Base-by-base conservation (phyloP, 2,888 invertebrate genomes). In the Barypeithes pellucidus region DNA sequence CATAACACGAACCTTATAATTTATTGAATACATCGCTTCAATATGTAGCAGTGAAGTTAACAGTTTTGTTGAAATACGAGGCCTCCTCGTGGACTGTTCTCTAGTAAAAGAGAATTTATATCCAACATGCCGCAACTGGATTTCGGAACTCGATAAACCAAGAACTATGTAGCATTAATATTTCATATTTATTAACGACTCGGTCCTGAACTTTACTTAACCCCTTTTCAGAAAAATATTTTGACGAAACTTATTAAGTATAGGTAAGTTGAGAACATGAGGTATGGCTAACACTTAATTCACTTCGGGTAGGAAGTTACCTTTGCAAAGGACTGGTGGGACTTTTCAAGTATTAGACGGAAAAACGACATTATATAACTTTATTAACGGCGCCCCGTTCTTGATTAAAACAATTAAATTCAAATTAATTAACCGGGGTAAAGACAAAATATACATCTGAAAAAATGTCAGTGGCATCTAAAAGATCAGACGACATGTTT, bases 81-180 rank as follows among this genome's bases (percentile, higher is more conserved):
- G 12, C 20, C 57, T 57, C 57, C 24, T 43, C 54, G 14, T 22
- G 29, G 65, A 57, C 57, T 63, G 63, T 33, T 43, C n/a, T 54
- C 57, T 45, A 67, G 65, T 47, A 66, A 66, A 59, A 47, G 60
- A 60, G 33, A 71, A 71, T 71, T 65, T 71, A 71, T 71, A 45
- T 60, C 66, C 60, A 57, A 59, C 41, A 60, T 68, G 50, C 68
- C 47, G 47, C 68, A 57, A 62, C 62, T 69, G 60, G 47, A 65
- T 65, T 71, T 65, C 50, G 59, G 71, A 71, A 57, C 60, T 57
- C 47, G 33, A 57, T 71, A 66, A 71, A 63, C 66, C 47, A 66
- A 60, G 60, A 65, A 65, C 65, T 47, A n/a, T n/a, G n/a, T n/a
- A 43, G 20, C 66, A 60, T 66, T 71, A 66, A 66, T 71, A 71